A percentile compares a stretch with the other conserved stretches of the same genome.
Evolutionary conservation across 2,113 vertebrate genomes (phyloP).

Genomic region (Danionella cerebrum): DNA sequence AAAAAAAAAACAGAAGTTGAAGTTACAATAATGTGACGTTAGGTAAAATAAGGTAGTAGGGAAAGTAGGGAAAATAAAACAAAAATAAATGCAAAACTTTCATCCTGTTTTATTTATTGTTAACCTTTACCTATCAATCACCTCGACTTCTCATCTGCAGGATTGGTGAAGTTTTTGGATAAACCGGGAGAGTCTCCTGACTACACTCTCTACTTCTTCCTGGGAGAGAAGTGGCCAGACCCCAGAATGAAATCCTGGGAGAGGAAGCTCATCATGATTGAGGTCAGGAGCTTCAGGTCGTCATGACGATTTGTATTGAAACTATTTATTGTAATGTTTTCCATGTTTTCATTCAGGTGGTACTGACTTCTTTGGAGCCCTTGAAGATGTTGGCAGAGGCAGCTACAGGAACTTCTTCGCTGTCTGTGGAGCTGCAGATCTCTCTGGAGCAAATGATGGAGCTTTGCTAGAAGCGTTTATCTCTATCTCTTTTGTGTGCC

Average conservation of each 20-base stretch:
- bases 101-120: too few species aligned
- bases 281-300: slow-evolving; percentile 55
- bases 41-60: too few species aligned
- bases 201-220: slow-evolving; percentile 72
- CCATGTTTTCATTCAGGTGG: slow-evolving; percentile 56
- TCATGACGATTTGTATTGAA: too few species aligned
- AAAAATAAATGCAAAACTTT: too few species aligned
- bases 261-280: slow-evolving; percentile 77
- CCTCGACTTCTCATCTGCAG: slow-evolving; percentile 50
- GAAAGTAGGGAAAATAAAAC: too few species aligned
- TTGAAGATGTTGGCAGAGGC: slow-evolving; percentile 62
- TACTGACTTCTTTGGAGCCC: slow-evolving; percentile 61
- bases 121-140: too few species aligned
- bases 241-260: slow-evolving; percentile 60
- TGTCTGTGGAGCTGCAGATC: slow-evolving; percentile 74
- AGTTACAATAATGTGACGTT: too few species aligned
- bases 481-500: too few species aligned
- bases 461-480: slow-evolving; percentile 29
- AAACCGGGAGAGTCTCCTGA: slow-evolving; percentile 46
- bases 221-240: slow-evolving; percentile 82
- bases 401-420: slow-evolving; percentile 73
- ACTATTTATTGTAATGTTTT: background rate
- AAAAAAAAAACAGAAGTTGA: too few species aligned
- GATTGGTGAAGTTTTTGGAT: slow-evolving; percentile 60
- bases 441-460: slow-evolving; percentile 74